Evolutionary conservation across 2,797 vertebrate genomes (phyloP).

Genomic region (Pitangus sulphuratus): DNA sequence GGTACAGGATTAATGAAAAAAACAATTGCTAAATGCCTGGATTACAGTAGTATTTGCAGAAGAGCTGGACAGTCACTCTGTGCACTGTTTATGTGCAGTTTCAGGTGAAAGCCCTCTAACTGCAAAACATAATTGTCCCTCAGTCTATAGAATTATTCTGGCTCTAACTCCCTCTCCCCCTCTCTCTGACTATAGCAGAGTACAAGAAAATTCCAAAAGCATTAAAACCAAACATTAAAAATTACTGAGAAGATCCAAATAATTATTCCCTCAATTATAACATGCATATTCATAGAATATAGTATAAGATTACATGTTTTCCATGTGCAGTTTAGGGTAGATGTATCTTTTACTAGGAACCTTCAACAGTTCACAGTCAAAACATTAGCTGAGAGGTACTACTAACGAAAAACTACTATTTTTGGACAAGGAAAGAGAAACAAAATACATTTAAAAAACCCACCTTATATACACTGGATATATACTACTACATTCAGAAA

Average conservation of each 20-base stretch:
- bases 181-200: neutral
- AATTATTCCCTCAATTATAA: neutral
- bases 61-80: neutral
- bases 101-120: neutral
- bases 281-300: neutral
- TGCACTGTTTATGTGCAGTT: neutral
- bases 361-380: neutral
- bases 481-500: neutral
- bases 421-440: neutral
- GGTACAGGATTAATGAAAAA: neutral
- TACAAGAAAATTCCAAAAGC: neutral
- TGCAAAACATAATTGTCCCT: neutral
- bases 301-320: neutral
- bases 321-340: neutral
- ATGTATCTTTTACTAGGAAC: neutral
- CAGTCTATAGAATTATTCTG: neutral
- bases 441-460: accelerated
- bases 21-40: neutral
- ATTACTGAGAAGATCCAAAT: neutral
- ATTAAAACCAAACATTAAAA: neutral
- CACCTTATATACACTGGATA: neutral
- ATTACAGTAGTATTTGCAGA: neutral
- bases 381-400: neutral
- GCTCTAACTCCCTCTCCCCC: neutral
- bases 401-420: neutral